Base-by-base conservation (phyloP, 1,140 invertebrate genomes). In the Neodiprion lecontei region DNA sequence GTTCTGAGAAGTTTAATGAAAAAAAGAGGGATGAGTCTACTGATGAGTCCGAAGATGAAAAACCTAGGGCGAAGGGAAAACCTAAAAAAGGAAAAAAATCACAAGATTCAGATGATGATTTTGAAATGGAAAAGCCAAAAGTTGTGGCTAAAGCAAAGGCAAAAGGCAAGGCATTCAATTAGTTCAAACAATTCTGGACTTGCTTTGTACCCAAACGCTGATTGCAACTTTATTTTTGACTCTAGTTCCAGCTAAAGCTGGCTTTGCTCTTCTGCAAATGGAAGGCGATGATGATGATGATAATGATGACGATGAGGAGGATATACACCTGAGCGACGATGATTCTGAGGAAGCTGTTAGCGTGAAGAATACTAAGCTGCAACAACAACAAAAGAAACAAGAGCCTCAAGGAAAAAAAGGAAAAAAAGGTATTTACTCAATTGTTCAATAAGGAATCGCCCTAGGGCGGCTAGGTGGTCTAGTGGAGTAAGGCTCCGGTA, bases 351-450 rank as follows among this genome's bases (percentile, higher is more conserved):
- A 86, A 83, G 82, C 85, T 40, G 79, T 81, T 70, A 88, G 86
- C 75, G 82, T 87, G 73, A 78, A 86, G 68, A 83, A 85, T 77
- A 89, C 88, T 79, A 90, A 91, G 82, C 84, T 85, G 75, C 81
- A 81, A 74, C 89, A 91, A 78, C 87, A 87, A 76, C 89, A 91
- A 77, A 90, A 86, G 78, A 79, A 80, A 75, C 89, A 91, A 81
- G 91, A 92, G 80, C 85, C 86, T 74, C 87, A 89, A 75, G 88
- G 89, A 65, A 92, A 92, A 85, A 92, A 93, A 85, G 89, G 91
- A 11, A 94, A 94, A 82, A 94, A 94, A 78, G 69, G 74, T 75
- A 78, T 48, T 10, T 1, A 9, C 50, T 53, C 47, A 50, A 3
- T 48, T 69, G 28, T 40, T 40, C 28, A 40, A 40, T 40, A 40